Conservation (phyloP, 2,888 invertebrate species). For the Netelia inedita region DNA sequence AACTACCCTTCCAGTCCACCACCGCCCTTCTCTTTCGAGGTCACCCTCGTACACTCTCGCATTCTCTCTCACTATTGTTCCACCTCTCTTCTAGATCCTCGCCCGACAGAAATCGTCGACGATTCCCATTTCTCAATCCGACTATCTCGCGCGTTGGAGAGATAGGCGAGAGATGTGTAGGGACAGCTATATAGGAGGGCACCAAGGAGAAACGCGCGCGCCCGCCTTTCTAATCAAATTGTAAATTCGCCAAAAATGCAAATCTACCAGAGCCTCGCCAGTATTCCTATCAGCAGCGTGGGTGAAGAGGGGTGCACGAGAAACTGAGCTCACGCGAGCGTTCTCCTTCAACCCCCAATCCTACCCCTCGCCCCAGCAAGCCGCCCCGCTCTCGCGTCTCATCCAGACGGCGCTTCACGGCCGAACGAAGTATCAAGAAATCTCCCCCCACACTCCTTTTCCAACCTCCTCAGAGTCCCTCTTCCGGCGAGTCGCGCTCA, state of each 20-base stretch:
- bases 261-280: conserved; percentile 75
- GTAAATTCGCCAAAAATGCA: conserved; percentile 83
- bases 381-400: conserved; percentile 32
- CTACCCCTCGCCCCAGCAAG: no score
- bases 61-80: conserved; percentile 34
- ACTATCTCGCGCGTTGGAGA: conserved; percentile 60
- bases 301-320: conserved; percentile 57
- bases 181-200: conserved; percentile 22
- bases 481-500: conserved; percentile 39
- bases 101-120: conserved; percentile 69
- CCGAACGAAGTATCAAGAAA: conserved; percentile 69
- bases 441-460: conserved; percentile 19
- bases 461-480: conserved; percentile 32
- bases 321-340: conserved; percentile 68
- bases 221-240: conserved; percentile 81
- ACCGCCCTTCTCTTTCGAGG: conserved; percentile 36
- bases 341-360: conserved; percentile 23
- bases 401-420: conserved; percentile 52
- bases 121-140: conserved; percentile 71
- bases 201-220: conserved; percentile 58
- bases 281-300: conserved; percentile 67
- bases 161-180: conserved; percentile 63
- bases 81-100: conserved; percentile 60
- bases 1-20: background rate
- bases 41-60: conserved; percentile 46